Percentiles rank a stretch among this genome's conserved stretches.
Conservation (phyloP, 2,113 vertebrate genomes). For the Gavia stellata region DNA sequence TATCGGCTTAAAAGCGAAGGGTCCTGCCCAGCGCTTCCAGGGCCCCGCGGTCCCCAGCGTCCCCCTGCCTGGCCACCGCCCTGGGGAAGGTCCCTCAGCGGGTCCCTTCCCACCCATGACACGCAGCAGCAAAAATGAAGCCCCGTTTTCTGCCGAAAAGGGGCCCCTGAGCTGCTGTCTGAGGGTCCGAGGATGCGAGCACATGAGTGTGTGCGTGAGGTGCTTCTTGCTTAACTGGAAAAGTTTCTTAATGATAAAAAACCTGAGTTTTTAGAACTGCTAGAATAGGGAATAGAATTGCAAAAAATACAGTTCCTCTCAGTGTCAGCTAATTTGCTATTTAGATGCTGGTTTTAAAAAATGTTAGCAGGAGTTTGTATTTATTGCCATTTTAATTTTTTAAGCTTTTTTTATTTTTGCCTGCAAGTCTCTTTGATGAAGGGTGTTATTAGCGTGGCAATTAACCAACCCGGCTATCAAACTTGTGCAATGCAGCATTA, state of each 20-base stretch:
- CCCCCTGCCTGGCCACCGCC: neutral
- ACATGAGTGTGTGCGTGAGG: fast-evolving
- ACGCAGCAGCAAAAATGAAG: neutral
- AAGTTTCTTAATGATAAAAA: neutral
- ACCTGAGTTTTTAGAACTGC: neutral
- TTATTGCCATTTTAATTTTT: neutral
- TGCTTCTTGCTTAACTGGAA: neutral
- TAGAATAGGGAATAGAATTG: neutral
- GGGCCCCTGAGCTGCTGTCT: fast-evolving
- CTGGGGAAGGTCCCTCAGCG: neutral
- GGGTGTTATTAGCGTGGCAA: constrained; percentile 56
- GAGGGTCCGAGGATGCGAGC: fast-evolving
- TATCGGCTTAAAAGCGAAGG: too few relatives aligned
- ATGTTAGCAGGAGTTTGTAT: neutral
- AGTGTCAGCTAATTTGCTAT: neutral
- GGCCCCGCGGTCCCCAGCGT: neutral
- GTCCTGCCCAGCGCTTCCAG: neutral
- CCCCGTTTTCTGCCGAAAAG: fast-evolving
- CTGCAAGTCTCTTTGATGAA: constrained; percentile 11
- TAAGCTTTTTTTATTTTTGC: constrained; percentile 1
- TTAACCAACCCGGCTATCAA: constrained; percentile 62
- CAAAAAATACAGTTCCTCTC: neutral
- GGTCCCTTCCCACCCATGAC: fast-evolving
- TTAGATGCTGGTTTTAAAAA: neutral
- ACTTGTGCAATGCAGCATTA: constrained; percentile 36